Conservation (phyloP, 2,888 invertebrate species). For the Volucella bombylans region DNA sequence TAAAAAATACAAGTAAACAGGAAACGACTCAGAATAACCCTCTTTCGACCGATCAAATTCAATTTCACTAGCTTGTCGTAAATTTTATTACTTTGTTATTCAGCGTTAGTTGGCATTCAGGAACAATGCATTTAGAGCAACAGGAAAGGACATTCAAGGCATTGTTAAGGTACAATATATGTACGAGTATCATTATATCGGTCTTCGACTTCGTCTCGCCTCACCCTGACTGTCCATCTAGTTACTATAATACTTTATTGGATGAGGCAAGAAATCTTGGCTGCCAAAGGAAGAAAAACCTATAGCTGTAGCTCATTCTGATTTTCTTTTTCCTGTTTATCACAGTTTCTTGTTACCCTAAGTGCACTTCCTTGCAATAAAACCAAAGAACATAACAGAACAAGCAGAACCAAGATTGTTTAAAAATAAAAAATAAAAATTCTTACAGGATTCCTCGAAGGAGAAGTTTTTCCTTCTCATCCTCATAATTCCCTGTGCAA, state of each 20-base stretch:
- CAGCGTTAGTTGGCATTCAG: conserved; percentile 52
- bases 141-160: conserved; percentile 44
- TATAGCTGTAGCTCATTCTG: neutral
- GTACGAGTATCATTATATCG: too few relatives aligned
- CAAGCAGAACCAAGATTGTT: conserved; percentile 1
- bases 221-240: too few relatives aligned
- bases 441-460: conserved; percentile 44
- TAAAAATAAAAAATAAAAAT: neutral
- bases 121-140: conserved; percentile 56
- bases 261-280: conserved; percentile 11
- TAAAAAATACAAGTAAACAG: conserved; percentile 34
- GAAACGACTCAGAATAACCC: conserved; percentile 18
- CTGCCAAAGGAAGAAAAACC: conserved; percentile 35
- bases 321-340: conserved; percentile 54
- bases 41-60: conserved; percentile 57
- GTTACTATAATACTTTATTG: conserved; percentile 15
- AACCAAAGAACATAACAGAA: neutral
- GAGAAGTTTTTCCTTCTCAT: conserved; percentile 38
- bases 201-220: neutral
- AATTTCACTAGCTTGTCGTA: conserved; percentile 44
- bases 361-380: conserved; percentile 46
- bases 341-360: conserved; percentile 52
- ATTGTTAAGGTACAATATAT: neutral
- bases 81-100: conserved; percentile 66
- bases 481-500: conserved; percentile 42